Base-by-base conservation (phyloP, 2,888 invertebrate species). In the Choreutis nemorana region DNA sequence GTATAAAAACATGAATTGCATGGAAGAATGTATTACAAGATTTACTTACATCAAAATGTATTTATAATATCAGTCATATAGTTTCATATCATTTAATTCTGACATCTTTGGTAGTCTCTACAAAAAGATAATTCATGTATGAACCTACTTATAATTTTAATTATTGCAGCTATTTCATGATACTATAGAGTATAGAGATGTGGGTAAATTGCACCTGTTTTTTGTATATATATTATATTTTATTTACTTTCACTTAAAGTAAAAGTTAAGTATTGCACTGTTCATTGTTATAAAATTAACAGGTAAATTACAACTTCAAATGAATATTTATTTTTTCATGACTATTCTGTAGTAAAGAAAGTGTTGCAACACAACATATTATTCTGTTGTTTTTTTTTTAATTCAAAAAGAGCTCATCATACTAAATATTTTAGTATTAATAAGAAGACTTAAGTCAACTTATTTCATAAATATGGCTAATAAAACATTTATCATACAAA, bases 241-340 rank as follows among this genome's bases (percentile, higher is more conserved):
- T 29, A 41, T 44, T 33, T 43, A 40, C 49, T 63, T 71, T 75
- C 66, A 73, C 72, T 75, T 71, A 71, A 43, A 75, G 73, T 71
- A 73, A 75, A 67, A 56, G 55, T 61, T 64, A 62, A 54, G 65
- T 75, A 75, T 75, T 75, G 75, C 75, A 75, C 75, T 65, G 75
- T 60, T 52, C 18, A 18, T 18, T 18, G 8, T 18, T 18, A 18
- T 18, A 18, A 18, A 6, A 6, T 18, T 6, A 18, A 18, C 5
- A 18, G 8, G 18, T 6, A 8, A 18, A 18, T 18, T 18, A 18
- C 18, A 18, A 18, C 8, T 18, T 18, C 8, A 6, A 18, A 5
- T 18, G 8, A 18, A n/a, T n/a, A n/a, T n/a, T n/a, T n/a, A n/a
- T n/a, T n/a, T n/a, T n/a, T n/a, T n/a, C n/a, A n/a, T n/a, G n/a